phyloP scores from a whole-genome alignment of 2,113 vertebrate species.

The Lepidothrix coronata region DNA sequence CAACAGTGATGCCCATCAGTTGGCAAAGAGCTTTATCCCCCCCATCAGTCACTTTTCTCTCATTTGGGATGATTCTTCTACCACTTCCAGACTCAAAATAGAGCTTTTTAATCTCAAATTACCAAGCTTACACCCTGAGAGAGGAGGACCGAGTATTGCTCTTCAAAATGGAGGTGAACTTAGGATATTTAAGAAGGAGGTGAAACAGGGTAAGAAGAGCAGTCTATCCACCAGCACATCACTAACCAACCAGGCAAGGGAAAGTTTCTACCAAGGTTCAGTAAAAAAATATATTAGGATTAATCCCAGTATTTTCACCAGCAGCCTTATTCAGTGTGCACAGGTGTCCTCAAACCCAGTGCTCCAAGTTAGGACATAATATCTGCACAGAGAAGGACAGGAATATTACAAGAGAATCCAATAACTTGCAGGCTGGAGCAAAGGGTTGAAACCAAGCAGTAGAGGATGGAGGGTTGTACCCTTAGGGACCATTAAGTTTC shows the following conservation, averaged over 20 bases:
- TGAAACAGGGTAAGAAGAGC: neutral
- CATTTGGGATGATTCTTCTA: neutral
- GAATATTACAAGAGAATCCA: neutral
- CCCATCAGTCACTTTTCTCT: neutral
- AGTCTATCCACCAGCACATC: neutral
- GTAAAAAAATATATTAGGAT: neutral
- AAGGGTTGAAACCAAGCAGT: neutral
- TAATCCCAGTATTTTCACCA: neutral
- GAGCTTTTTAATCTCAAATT: neutral
- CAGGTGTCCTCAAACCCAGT: neutral
- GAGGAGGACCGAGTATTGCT: neutral
- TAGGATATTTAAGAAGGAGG: neutral
- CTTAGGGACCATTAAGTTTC: neutral
- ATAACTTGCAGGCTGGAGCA: neutral
- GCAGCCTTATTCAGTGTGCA: neutral
- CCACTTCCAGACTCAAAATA: neutral
- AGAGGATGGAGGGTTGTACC: neutral
- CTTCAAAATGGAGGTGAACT: neutral
- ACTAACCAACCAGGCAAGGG: neutral
- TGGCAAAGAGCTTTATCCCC: neutral
- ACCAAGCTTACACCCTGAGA: neutral
- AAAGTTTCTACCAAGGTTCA: neutral
- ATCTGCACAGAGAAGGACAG: neutral
- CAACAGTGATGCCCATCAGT: fast-evolving
- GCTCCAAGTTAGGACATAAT: neutral